Evolutionary conservation across 2,888 invertebrate species (phyloP), one percentile per base, ranked within the genome.

Genomic region (Drosophila helvetica): DNA sequence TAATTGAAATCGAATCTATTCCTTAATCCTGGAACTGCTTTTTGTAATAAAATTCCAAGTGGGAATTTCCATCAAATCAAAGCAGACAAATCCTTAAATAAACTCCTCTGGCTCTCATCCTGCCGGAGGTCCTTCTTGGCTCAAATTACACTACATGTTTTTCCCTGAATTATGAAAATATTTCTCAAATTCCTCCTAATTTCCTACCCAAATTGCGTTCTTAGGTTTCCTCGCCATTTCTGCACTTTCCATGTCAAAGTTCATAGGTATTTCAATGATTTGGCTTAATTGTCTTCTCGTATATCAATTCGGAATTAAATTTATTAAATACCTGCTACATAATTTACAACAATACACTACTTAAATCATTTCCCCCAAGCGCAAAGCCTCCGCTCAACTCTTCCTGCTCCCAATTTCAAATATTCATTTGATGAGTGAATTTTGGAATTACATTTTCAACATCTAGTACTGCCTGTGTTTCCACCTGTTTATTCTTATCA

Each of bases 401-500:
- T 17, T n/a, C 4, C 54, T 63, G 12, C 64, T 46, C 64, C 52
- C 30, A n/a, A 64, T 46, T 67, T 67, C 43, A 43, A 66, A 50
- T 55, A 43, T 50, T 43, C 56, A 45, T 66, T 66, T 55, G 55
- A 67, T 55, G 67, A 66, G 65, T 66, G 50, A 66, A 43, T 43
- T 43, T 45, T 55, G 18, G 12, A 67, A 45, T 43, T 30, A 50
- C 42, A 67, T 66, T 54, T 30, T 43, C 48, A 48, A 66, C 54
- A 66, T 65, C 66, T 47, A 33, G n/a, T n/a, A n/a, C n/a, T n/a
- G n/a, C 33, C 46, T 55, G 57, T 43, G 61, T 33, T 65, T 63
- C 12, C 61, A 63, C 63, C 80, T 76, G 71, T 12, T 12, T 33
- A 88, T 80, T 86, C 86, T 57, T 68, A 88, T 86, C 88, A 84